phyloP scores from a whole-genome alignment of 2,113 vertebrate species.

The Scomber japonicus region DNA sequence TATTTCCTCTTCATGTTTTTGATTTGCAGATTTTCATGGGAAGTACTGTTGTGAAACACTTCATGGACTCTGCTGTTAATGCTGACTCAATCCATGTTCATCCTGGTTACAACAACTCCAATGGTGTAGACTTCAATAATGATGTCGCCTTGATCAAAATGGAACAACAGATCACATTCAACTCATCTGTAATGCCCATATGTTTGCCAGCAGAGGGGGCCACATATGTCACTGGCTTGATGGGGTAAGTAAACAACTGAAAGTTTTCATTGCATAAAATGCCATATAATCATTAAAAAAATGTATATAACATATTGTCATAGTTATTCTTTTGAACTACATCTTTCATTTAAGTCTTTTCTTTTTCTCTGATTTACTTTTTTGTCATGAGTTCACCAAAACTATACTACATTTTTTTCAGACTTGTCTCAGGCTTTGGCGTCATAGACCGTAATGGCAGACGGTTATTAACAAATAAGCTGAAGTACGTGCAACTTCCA shows the following conservation, averaged over 20 bases:
- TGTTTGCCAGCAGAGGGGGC: conserved; percentile 68
- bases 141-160: conserved; percentile 81
- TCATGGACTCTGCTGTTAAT: accelerated
- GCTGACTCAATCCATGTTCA: conserved; percentile 66
- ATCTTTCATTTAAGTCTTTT: too few species aligned
- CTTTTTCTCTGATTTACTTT: background rate
- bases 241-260: conserved; percentile 56
- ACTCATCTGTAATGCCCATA: conserved; percentile 73
- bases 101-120: conserved; percentile 57
- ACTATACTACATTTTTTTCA: conserved; percentile 30
- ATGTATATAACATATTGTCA: background rate
- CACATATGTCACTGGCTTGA: background rate
- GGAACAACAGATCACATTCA: conserved; percentile 52
- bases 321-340: too few species aligned
- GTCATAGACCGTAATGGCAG: accelerated
- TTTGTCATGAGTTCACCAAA: background rate
- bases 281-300: background rate
- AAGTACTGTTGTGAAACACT: background rate
- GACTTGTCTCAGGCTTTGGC: conserved; percentile 76
- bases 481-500: conserved; percentile 68
- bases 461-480: background rate
- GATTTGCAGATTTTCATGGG: conserved; percentile 60
- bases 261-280: background rate
- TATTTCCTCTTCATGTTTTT: background rate
- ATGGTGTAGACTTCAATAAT: background rate